phyloP scores from a whole-genome alignment of 1,140 invertebrate genomes.

The Pachyrhynchus sulphureomaculatus region DNA sequence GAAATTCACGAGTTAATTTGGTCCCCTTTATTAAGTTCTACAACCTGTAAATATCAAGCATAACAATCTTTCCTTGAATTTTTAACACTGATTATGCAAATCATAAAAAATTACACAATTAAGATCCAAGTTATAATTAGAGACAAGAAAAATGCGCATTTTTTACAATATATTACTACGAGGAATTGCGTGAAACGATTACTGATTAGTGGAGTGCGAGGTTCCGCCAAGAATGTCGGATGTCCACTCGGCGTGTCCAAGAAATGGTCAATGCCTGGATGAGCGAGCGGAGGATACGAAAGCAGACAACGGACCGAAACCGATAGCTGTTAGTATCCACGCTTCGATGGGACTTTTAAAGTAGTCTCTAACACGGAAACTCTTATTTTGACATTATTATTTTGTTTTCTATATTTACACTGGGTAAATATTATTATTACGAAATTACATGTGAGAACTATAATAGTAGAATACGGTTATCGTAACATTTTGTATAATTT shows the following conservation, averaged over 20 bases:
- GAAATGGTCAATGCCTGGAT: slow-evolving; percentile 35
- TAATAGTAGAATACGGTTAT: not conserved
- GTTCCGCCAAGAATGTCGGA: slow-evolving; percentile 35
- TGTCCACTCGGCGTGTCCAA: slow-evolving; percentile 36
- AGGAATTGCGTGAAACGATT: slow-evolving; percentile 32
- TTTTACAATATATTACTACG: slow-evolving; percentile 24
- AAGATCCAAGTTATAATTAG: slow-evolving; percentile 29
- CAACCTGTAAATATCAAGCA: slow-evolving; percentile 10
- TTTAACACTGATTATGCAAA: slow-evolving; percentile 29
- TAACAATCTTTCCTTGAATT: slow-evolving; percentile 27
- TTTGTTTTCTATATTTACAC: slow-evolving; percentile 4
- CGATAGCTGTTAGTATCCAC: slow-evolving; percentile 35
- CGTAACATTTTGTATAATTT: not conserved
- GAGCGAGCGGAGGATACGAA: slow-evolving; percentile 32
- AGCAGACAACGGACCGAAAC: slow-evolving; percentile 36
- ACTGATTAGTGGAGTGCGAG: slow-evolving; percentile 31
- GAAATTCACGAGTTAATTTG: not conserved
- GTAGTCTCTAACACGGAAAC: slow-evolving; percentile 30
- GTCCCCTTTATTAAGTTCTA: slow-evolving; percentile 1
- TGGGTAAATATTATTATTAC: not conserved
- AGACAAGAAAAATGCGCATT: slow-evolving; percentile 31
- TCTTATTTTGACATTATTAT: slow-evolving; percentile 22
- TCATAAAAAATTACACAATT: slow-evolving; percentile 30
- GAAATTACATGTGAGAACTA: not conserved
- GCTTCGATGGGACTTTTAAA: slow-evolving; percentile 37